Base-by-base conservation (phyloP, 2,797 vertebrate species). In the Amphiprion clarkii region DNA sequence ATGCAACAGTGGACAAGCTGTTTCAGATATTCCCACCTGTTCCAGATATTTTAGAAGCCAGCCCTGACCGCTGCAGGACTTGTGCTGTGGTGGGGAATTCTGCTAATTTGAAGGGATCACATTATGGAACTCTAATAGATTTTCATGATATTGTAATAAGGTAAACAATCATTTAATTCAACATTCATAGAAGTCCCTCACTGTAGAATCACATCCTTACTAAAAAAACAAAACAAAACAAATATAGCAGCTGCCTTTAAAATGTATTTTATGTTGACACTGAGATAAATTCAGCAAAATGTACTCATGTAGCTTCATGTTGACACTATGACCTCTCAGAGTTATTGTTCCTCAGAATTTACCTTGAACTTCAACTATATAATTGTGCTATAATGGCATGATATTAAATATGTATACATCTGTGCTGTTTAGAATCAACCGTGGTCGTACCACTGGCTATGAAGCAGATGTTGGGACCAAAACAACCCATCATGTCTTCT, bases 81-180 rank as follows among this genome's bases (percentile, higher is more conserved):
- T 92, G 88, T 53, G 74, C 88, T 10, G 83, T 92, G 27, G 88
- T 92, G 57, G 89, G 90, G 0, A 92, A 92, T 51, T 90, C 89
- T 29, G 56, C 3, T 0, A 88, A 87, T 58, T 21, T 92, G 61
- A 84, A 10, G 12, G 11, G 67, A 33, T 75, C 88, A 0, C 25
- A 29, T n/a, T 81, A 85, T 49, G 86, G 89, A 58, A 19, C 10
- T 10, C 62, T 83, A 11, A 89, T 92, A 40, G 79, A 91, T 61
- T 19, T 0, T 3, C 71, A 85, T 7, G 70, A 90, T 4, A 0
- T 79, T 5, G 10, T 90, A 8, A 74, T 91, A 11, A 79, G 90
- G 52, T 54, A 27, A 13, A 51, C 21, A 3, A 21, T n/a, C 5
- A 56, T 27, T 36, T 54, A 7, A 46, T 16, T 16, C 36, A 8